A percentile compares a stretch with the other conserved stretches of the same genome.
These are phyloP conservation scores for Sebastes reedi DNA, from an alignment of 2,797 vertebrate genomes.

Conservation along the genomic window DNA sequence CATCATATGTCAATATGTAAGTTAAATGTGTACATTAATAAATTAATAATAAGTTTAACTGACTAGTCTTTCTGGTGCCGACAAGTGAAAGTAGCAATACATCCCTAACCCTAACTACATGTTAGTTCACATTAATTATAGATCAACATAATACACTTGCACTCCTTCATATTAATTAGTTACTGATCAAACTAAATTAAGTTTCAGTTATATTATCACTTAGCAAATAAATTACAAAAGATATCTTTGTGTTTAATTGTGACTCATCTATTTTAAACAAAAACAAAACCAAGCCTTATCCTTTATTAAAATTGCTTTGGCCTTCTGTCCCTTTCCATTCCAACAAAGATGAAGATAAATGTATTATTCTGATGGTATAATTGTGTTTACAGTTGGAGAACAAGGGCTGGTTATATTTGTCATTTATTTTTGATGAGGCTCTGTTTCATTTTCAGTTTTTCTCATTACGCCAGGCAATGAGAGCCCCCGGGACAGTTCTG, in stretches of 20 bases:
- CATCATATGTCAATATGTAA: not conserved
- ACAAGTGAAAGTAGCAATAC: not conserved
- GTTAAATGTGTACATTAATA: not conserved
- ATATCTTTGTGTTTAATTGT: not conserved
- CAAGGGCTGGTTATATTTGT: slow-evolving; percentile 25
- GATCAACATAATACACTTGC: not conserved
- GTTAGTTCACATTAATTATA: not conserved
- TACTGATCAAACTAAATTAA: not conserved
- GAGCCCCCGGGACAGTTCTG: slow-evolving; percentile 26
- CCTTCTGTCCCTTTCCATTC: not conserved
- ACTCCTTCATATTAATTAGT: not conserved
- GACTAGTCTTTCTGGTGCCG: not conserved
- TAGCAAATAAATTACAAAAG: not conserved
- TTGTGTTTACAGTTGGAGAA: slow-evolving; percentile 48
- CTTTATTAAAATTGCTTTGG: not conserved
- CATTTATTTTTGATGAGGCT: slow-evolving; percentile 50
- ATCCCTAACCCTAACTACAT: not conserved
- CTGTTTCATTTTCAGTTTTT: slow-evolving; percentile 41
- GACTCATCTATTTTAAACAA: not conserved
- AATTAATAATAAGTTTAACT: not conserved
- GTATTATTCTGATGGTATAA: not conserved
- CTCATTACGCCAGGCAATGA: slow-evolving; percentile 35
- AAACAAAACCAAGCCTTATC: not conserved
- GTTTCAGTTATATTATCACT: not conserved
- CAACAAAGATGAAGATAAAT: slow-evolving; percentile 27